A percentile compares a stretch with the other conserved stretches of the same genome.
These are phyloP conservation scores for Redunca redunca DNA, from an alignment of 2,113 vertebrate species.

Conservation along the genomic window DNA sequence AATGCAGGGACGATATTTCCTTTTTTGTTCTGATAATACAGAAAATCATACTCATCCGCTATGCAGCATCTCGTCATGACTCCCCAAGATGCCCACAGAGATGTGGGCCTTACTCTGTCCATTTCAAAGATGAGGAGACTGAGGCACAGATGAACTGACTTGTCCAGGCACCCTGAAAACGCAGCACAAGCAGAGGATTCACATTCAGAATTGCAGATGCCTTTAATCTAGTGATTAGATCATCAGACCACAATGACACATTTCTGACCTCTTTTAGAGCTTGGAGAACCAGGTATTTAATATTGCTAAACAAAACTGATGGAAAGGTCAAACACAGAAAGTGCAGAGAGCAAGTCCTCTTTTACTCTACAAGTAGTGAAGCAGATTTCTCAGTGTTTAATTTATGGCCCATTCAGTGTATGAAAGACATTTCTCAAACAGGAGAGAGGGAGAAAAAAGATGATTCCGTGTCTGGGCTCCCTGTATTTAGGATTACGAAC, in stretches of 20 bases:
- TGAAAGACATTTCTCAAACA: slow-evolving; percentile 30
- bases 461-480: slow-evolving; percentile 17
- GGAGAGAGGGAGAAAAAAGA: neutral
- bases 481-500: neutral
- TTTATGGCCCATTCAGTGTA: slow-evolving; percentile 42
- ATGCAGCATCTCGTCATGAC: neutral
- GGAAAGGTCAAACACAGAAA: slow-evolving; percentile 47
- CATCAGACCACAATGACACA: neutral
- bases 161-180: neutral
- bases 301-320: slow-evolving; percentile 22
- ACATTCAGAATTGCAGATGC: neutral
- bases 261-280: slow-evolving; percentile 24
- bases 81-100: neutral
- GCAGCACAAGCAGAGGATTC: neutral
- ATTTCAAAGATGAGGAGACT: slow-evolving; percentile 32
- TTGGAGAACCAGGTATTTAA: neutral
- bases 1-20: neutral
- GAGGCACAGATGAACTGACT: neutral
- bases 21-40: slow-evolving; percentile 3
- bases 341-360: slow-evolving; percentile 3
- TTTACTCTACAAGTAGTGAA: slow-evolving; percentile 25
- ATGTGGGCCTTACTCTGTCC: neutral
- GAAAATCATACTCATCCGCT: neutral
- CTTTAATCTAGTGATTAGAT: slow-evolving; percentile 13
- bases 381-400: slow-evolving; percentile 49